A percentile compares a stretch with the other conserved stretches of the same genome.
Conservation (phyloP, 2,113 vertebrate genomes). For the Rhynchopsitta pachyrhyncha region DNA sequence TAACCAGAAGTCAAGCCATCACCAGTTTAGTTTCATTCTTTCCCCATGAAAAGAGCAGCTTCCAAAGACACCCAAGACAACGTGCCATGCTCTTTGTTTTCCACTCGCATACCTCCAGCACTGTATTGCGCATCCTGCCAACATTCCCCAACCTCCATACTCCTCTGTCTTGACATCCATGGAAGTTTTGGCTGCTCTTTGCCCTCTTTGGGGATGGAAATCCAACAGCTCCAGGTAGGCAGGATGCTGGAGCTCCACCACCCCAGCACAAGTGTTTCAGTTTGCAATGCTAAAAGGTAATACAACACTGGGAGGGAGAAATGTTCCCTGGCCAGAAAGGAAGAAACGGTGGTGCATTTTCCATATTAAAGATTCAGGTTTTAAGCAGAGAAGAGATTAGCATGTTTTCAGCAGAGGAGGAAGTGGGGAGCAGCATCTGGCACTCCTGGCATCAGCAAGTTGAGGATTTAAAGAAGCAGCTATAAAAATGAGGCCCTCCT, state of each 20-base stretch:
- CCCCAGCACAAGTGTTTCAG: neutral
- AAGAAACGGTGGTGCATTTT: neutral
- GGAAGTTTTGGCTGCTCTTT: neutral
- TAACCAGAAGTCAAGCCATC: neutral
- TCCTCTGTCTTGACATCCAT: neutral
- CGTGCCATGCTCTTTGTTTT: fast-evolving
- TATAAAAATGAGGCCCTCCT: neutral
- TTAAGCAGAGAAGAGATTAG: neutral
- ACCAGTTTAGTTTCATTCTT: neutral
- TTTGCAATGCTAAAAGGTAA: slow-evolving; percentile 62
- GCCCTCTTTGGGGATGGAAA: neutral
- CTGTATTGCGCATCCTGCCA: neutral
- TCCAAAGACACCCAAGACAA: neutral
- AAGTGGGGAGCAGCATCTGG: neutral
- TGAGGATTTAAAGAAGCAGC: neutral
- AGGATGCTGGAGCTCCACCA: neutral
- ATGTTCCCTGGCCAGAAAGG: neutral
- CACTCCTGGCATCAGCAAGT: neutral
- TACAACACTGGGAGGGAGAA: neutral
- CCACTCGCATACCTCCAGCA: neutral
- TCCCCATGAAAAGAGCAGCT: neutral
- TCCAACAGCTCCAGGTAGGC: neutral
- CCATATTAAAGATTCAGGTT: slow-evolving; percentile 30
- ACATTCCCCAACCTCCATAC: neutral
- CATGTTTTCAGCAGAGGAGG: neutral